phyloP scores from a whole-genome alignment of 2,113 vertebrate genomes.

The Pedionomus torquatus region DNA sequence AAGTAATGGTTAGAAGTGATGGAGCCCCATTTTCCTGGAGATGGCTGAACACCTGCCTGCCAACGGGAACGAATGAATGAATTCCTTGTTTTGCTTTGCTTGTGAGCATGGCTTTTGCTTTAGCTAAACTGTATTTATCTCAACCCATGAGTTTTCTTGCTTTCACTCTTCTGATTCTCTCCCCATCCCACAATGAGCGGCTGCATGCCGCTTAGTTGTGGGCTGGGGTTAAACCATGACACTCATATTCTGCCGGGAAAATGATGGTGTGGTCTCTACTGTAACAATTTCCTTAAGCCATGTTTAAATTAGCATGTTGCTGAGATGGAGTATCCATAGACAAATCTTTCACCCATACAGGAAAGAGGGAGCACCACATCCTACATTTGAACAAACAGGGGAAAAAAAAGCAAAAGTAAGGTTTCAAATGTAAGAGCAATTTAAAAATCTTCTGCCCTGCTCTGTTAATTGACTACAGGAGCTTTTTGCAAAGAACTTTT shows the following conservation, averaged over 20 bases:
- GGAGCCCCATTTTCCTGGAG: no score
- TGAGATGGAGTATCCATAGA: slow-evolving; percentile 56
- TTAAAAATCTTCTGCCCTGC: not conserved
- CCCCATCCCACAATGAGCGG: no score
- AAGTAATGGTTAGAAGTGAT: no score
- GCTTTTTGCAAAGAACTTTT: not conserved
- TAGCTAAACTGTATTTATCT: no score
- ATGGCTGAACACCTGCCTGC: no score
- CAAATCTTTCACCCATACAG: slow-evolving; percentile 52
- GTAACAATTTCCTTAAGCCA: slow-evolving; percentile 61
- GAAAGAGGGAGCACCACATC: not conserved
- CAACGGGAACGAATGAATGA: no score
- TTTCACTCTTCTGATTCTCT: no score
- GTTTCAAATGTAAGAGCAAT: not conserved
- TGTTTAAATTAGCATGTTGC: slow-evolving; percentile 49
- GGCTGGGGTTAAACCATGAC: not conserved
- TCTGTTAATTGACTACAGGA: not conserved
- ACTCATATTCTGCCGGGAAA: slow-evolving; percentile 71
- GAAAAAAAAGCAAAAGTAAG: not conserved
- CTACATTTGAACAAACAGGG: not conserved
- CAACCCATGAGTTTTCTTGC: no score
- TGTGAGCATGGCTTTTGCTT: no score
- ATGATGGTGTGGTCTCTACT: slow-evolving; percentile 58
- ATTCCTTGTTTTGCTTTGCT: no score
- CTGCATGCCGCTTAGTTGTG: not conserved